Evolutionary conservation across 2,113 vertebrate genomes (phyloP), one percentile per base, ranked within the genome.

Genomic region (Phainopepla nitens): DNA sequence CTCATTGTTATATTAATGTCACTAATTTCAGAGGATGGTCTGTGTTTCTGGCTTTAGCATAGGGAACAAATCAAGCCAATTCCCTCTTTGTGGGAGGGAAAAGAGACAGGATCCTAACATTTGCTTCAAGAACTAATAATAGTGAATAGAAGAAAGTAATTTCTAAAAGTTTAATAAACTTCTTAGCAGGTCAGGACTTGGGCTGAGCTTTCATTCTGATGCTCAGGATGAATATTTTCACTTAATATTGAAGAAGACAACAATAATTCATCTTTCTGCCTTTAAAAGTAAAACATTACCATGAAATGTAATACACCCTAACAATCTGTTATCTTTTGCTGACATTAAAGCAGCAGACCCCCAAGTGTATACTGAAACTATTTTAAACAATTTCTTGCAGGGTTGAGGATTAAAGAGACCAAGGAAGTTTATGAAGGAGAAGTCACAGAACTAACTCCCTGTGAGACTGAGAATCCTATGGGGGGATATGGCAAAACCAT

Each of bases 401-500:
- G 99, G 12, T 92, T 99, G 82, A 98, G 99, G 78, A 99, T 99
- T 97, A 99, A 99, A 98, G 99, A 99, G 94, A 99, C 99, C 45
- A 99, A 99, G 96, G 99, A 99, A 89, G 99, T 99, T 83, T 99
- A 99, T 90, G 99, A 99, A 98, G 99, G 99, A 11, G 99, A 99
- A 97, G 99, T 99, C 97, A 99, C 99, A 29, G 99, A 99, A 97
- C 97, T 99, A 72, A 99, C 98, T 47, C 99, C 99, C 0, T 99
- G 99, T 91, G 99, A 99, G 98, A 99, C 99, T 1, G 99, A 99
- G 97, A 99, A 99, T 97, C 99, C 99, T 22, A 99, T 99, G 99
- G 99, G 99, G 0, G 99, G 99, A 5, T 99, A 99, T 16, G 99
- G 99, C 53, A 99, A 99, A 97, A 99, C 99, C 58, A 98, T 99